These are phyloP conservation scores for Tuta absoluta DNA, from an alignment of 2,888 invertebrate genomes.

Conservation along the genomic window DNA sequence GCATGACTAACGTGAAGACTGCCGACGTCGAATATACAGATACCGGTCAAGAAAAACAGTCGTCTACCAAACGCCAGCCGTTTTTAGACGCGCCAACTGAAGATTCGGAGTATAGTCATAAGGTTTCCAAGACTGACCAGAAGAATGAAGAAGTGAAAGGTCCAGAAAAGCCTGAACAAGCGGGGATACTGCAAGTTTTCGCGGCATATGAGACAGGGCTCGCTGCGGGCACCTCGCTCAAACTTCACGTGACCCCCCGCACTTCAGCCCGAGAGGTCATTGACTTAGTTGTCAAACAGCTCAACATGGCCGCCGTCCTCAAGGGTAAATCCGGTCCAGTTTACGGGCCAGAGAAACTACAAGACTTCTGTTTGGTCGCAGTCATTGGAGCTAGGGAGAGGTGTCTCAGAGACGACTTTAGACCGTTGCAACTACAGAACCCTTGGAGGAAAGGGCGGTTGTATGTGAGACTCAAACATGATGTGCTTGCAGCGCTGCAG, in stretches of 20 bases:
- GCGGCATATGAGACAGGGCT: slow-evolving; percentile 98
- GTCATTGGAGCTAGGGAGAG: slow-evolving; percentile 97
- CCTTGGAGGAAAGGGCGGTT: slow-evolving; percentile 97
- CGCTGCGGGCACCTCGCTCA: slow-evolving; percentile 95
- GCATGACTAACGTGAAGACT: slow-evolving; percentile 83
- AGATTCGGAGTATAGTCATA: slow-evolving; percentile 74
- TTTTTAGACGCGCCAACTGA: slow-evolving; percentile 65
- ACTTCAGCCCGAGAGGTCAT: slow-evolving; percentile 98
- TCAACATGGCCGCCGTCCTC: slow-evolving; percentile 94
- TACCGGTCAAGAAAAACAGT: slow-evolving; percentile 67
- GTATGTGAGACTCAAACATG: slow-evolving; percentile 95
- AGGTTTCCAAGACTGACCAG: slow-evolving; percentile 76
- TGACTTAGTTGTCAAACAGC: slow-evolving; percentile 96
- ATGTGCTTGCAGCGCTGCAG: slow-evolving; percentile 92
- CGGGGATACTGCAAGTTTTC: slow-evolving; percentile 90
- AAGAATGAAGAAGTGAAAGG: slow-evolving; percentile 52
- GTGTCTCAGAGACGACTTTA: slow-evolving; percentile 96
- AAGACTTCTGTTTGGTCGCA: slow-evolving; percentile 96
- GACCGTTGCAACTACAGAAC: slow-evolving; percentile 95
- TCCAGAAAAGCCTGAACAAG: slow-evolving; percentile 61
- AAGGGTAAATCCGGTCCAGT: slow-evolving; percentile 93
- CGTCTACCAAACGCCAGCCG: slow-evolving; percentile 76
- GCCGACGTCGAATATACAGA: slow-evolving; percentile 72
- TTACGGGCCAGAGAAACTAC: slow-evolving; percentile 90
- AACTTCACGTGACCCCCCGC: slow-evolving; percentile 94